These are phyloP conservation scores for Syrrhaptes paradoxus DNA, from an alignment of 2,113 vertebrate species.

Conservation along the genomic window DNA sequence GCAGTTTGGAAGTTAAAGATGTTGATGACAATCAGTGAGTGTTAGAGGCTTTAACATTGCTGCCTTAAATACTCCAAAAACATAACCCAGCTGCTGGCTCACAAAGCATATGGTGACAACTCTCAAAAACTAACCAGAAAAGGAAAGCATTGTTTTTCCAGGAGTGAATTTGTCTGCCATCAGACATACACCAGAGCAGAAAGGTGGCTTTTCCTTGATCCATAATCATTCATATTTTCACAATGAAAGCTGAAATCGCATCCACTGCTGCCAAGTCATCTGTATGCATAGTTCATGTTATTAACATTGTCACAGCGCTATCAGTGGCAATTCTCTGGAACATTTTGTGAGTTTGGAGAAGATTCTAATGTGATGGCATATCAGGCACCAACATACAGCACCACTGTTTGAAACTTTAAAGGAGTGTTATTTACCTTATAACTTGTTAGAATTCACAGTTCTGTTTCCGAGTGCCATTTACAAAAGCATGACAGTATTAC, in stretches of 20 bases:
- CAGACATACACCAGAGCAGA: background rate
- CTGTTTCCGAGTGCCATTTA: background rate
- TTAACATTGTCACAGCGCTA: background rate
- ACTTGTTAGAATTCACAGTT: background rate
- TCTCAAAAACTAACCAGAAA: background rate
- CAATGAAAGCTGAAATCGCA: background rate
- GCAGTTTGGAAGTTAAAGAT: background rate
- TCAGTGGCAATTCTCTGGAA: background rate
- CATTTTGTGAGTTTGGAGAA: background rate
- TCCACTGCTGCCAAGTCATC: accelerated
- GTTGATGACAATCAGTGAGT: background rate
- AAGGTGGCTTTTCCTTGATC: background rate
- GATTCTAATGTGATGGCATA: background rate
- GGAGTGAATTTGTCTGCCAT: background rate
- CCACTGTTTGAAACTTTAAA: background rate
- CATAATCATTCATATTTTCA: background rate
- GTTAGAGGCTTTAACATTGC: background rate
- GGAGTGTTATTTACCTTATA: background rate
- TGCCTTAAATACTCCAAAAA: background rate
- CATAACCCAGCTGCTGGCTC: background rate
- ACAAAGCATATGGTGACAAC: background rate
- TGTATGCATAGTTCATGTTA: background rate
- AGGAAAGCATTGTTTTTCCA: background rate
- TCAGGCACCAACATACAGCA: background rate
- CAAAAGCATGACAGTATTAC: background rate